Evolutionary conservation across 1,140 invertebrate genomes (phyloP).

Genomic region (Hetaerina americana): DNA sequence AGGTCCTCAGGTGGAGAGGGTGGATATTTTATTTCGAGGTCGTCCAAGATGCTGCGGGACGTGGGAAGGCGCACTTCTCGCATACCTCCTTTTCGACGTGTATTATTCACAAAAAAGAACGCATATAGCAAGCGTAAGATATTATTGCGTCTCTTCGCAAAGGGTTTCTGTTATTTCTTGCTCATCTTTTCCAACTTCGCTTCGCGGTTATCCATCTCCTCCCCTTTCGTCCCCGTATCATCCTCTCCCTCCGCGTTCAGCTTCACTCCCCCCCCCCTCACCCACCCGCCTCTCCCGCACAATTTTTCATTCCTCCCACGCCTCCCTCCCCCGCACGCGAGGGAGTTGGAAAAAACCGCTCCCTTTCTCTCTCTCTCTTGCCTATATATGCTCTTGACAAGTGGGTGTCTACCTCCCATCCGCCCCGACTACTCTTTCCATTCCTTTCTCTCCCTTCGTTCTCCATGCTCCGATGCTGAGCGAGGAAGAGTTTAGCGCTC

Average conservation of each 20-base stretch:
- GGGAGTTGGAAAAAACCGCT: too few relatives aligned
- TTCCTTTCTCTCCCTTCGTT: background rate
- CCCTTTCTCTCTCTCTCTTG: background rate
- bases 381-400: background rate
- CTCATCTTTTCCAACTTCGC: background rate
- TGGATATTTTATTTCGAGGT: too few relatives aligned
- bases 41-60: too few relatives aligned
- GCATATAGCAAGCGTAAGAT: background rate
- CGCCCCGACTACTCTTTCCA: background rate
- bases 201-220: too few relatives aligned
- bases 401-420: background rate
- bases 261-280: background rate
- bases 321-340: too few relatives aligned
- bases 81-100: too few relatives aligned
- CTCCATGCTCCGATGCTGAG: background rate
- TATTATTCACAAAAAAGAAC: too few relatives aligned
- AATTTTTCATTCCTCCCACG: background rate
- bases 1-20: too few relatives aligned
- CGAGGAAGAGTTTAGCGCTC: background rate
- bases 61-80: too few relatives aligned
- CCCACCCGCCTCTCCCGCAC: background rate
- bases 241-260: background rate
- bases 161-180: background rate
- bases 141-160: background rate
- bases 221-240: too few relatives aligned